phyloP scores from a whole-genome alignment of 2,113 vertebrate species.

The Galeopterus variegatus region DNA sequence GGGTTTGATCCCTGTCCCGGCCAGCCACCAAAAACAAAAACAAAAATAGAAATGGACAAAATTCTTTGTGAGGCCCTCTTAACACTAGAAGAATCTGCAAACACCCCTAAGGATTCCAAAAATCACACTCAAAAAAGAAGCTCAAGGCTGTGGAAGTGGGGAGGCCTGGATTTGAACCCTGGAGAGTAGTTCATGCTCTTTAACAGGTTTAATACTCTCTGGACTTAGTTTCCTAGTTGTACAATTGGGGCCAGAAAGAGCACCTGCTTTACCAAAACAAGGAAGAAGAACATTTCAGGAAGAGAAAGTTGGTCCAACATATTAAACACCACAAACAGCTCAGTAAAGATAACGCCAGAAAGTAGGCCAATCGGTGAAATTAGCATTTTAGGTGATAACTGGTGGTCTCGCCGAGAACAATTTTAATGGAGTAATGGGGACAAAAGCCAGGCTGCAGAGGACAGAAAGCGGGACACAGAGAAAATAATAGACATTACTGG shows the following conservation, averaged over 20 bases:
- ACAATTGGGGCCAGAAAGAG: not conserved
- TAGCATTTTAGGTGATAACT: not conserved
- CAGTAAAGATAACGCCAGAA: constrained; percentile 15
- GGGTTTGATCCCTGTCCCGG: too few species aligned
- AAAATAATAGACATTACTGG: not conserved
- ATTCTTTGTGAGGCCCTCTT: not conserved
- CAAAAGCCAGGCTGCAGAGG: not conserved
- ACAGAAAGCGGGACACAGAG: not conserved
- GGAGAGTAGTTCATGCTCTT: not conserved
- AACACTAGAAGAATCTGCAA: not conserved
- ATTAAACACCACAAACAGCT: not conserved
- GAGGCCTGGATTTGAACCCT: not conserved
- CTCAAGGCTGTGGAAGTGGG: not conserved
- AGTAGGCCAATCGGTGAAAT: not conserved
- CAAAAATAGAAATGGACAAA: not conserved
- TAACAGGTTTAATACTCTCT: too few species aligned
- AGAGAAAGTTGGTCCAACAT: not conserved
- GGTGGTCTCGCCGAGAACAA: not conserved
- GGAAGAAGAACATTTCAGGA: not conserved
- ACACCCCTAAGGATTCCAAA: not conserved
- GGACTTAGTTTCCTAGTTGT: not conserved
- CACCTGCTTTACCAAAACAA: not conserved
- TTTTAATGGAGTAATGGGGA: not conserved
- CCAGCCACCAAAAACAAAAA: not conserved
- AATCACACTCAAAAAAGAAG: not conserved